Evolutionary conservation across 2,888 invertebrate genomes (phyloP).

Genomic region (Xestobium rufovillosum): DNA sequence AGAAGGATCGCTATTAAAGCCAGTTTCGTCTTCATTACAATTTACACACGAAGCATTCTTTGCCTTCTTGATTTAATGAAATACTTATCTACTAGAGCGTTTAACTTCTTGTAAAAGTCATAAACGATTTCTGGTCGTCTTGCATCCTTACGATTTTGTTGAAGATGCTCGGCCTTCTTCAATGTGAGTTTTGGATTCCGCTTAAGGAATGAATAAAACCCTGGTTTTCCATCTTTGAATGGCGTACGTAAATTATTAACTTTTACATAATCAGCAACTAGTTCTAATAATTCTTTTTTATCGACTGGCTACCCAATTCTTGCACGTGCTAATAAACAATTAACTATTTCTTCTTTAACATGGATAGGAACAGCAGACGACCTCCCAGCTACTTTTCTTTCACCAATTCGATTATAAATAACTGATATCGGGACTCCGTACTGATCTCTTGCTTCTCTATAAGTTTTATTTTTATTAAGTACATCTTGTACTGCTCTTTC

Average conservation of each 20-base stretch:
- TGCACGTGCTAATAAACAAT: conserved; percentile 23
- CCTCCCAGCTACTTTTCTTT: too few relatives aligned
- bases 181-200: conserved; percentile 21
- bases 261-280: conserved; percentile 17
- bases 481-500: conserved; percentile 18
- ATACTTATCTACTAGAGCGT: conserved; percentile 17
- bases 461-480: conserved; percentile 18
- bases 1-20: conserved; percentile 22
- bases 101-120: conserved; percentile 24
- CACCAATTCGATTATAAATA: conserved; percentile 18
- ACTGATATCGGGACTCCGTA: conserved; percentile 17
- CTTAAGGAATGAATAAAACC: conserved; percentile 24
- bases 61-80: conserved; percentile 1
- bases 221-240: conserved; percentile 25
- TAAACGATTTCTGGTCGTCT: conserved; percentile 26
- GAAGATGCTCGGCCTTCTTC: conserved; percentile 28
- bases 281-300: conserved; percentile 21
- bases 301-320: conserved; percentile 26
- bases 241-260: conserved; percentile 16
- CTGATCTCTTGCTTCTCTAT: conserved; percentile 14
- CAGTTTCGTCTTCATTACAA: conserved; percentile 22
- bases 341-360: conserved; percentile 17
- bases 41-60: conserved; percentile 11
- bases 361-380: conserved; percentile 10
- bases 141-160: conserved; percentile 23